Evolutionary conservation across 2,888 invertebrate species (phyloP).

Genomic region (Danaus chrysippus): DNA sequence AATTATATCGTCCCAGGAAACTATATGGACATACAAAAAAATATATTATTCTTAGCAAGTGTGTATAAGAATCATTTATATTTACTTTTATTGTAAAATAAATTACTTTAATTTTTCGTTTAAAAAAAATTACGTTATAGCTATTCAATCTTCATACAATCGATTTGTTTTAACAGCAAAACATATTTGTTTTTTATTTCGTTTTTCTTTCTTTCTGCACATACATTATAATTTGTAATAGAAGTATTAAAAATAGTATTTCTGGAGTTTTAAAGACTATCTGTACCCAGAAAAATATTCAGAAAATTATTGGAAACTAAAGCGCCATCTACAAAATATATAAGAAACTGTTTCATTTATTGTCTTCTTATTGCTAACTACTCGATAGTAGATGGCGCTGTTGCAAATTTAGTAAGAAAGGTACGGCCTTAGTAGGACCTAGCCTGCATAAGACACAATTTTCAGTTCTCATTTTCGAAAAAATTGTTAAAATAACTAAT

Average conservation of each 20-base stretch:
- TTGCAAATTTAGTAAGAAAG: neutral
- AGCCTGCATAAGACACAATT: neutral
- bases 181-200: no score
- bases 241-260: no score
- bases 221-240: no score
- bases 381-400: slow-evolving; percentile 54
- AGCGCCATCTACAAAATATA: slow-evolving; percentile 36
- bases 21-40: neutral
- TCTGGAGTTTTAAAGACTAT: neutral
- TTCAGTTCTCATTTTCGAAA: neutral
- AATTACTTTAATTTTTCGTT: no score
- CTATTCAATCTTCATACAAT: no score
- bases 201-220: no score
- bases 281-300: neutral
- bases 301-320: neutral
- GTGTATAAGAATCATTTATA: no score
- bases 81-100: no score
- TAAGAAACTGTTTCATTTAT: neutral
- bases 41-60: no score
- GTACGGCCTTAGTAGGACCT: neutral
- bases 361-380: slow-evolving; percentile 37
- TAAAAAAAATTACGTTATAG: no score
- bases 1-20: neutral
- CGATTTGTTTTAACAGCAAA: no score
- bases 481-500: neutral